phyloP scores from a whole-genome alignment of 2,113 vertebrate genomes.

The Apeltes quadracus region DNA sequence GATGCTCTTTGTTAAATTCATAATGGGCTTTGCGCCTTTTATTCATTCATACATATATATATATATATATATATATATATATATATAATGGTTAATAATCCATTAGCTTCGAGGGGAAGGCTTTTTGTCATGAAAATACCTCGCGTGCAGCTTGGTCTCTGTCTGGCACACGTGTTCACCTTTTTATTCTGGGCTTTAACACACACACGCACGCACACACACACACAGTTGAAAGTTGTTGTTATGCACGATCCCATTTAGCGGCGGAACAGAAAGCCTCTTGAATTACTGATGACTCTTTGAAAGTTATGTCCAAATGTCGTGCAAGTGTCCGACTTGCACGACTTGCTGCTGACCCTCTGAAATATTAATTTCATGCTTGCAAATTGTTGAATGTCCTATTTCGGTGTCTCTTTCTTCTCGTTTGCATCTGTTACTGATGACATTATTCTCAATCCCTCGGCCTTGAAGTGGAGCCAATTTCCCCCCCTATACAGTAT shows the following conservation, averaged over 20 bases:
- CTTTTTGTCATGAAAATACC: constrained; percentile 29
- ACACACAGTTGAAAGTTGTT: constrained; percentile 5
- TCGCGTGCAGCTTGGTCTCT: neutral
- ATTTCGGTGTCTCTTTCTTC: constrained; percentile 49
- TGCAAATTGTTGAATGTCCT: constrained; percentile 66
- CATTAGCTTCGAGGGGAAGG: constrained; percentile 38
- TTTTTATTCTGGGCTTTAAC: too few species aligned
- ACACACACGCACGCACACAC: too few species aligned
- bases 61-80: neutral
- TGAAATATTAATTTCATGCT: constrained; percentile 73
- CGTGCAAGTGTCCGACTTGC: constrained; percentile 61
- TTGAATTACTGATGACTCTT: constrained; percentile 54
- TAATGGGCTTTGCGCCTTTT: constrained; percentile 41
- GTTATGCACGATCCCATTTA: constrained; percentile 35
- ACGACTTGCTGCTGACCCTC: constrained; percentile 62
- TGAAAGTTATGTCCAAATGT: constrained; percentile 49
- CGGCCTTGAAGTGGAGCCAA: constrained; percentile 75
- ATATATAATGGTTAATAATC: constrained; percentile 38
- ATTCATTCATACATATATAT: constrained; percentile 10
- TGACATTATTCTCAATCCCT: constrained; percentile 67
- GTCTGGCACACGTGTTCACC: constrained; percentile 6
- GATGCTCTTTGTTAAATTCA: constrained; percentile 38
- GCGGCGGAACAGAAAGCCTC: constrained; percentile 37
- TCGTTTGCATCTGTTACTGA: constrained; percentile 63
- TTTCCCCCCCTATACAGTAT: constrained; percentile 69